Evolutionary conservation across 2,797 vertebrate species (phyloP), one percentile per base, ranked within the genome.

Genomic region (Parotocinclus haroldoi): DNA sequence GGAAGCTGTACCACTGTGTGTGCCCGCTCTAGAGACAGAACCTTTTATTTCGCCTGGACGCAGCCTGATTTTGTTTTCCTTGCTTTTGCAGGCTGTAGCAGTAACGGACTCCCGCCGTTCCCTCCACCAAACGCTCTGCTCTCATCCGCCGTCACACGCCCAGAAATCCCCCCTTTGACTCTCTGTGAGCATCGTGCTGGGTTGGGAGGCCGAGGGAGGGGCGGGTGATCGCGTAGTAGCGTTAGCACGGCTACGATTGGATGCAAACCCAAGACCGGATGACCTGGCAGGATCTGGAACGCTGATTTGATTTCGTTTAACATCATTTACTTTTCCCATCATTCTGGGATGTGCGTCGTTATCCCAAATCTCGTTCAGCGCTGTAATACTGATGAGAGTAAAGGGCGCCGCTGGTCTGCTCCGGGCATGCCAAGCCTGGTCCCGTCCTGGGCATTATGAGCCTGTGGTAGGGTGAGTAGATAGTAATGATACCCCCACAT

Each of bases 181-280:
- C 71, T 48, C 66, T 66, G 58, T 66, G 49, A 51, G 16, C 42
- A 18, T 67, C 57, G 8, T 37, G 50, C 56, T 18, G 0, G 12
- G 56, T 16, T 73, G 68, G 77, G 40, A 61, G 11, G 45, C 7
- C 3, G 10, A 52, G 17, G 74, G 68, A 77, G 40, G 69, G 10
- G 46, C 17, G 49, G 53, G 14, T 58, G 37, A 52, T 76, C 72
- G 65, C 49, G 39, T 73, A 77, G 81, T 77, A 83, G 86, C 79
- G 81, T 81, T 83, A 63, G 78, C 77, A 81, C 82, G 85, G 78
- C 84, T 80, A 85, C 82, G 81, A 84, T 79, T 84, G 77, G 84
- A 84, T 86, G 85, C 85, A 81, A 85, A 87, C 78, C 81, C 77
- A 75, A 70, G 69, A 61, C 73, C 69, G 51, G 44, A 49, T 59